Base-by-base conservation (phyloP, 2,888 invertebrate genomes). In the Chironomus riparius region DNA sequence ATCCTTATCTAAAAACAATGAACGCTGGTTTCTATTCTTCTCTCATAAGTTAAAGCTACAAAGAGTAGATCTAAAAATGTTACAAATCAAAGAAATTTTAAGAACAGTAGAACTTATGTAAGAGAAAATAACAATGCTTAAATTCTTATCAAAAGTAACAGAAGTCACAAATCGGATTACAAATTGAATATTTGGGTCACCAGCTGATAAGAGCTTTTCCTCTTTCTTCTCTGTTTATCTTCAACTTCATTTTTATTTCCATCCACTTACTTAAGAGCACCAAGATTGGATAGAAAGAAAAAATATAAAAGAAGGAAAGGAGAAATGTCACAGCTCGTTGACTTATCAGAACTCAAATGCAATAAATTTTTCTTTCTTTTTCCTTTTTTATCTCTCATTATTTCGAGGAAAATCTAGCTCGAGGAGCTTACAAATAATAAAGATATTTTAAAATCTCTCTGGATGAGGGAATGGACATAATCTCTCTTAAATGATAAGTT, bases 111-210 rank as follows among this genome's bases (percentile, higher is more conserved):
- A 4, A 28, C 28, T 28, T 28, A 28, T 28, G 28, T 28, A 28
- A 5, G 28, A 28, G 28, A 3, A 50, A 50, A 50, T 50, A 50
- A 24, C 65, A 65, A 65, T 24, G 65, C 13, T 65, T 12, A 21
- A 24, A 22, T 65, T 12, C 15, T 15, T 15, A 56, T 56, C 56
- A 56, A 15, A n/a, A 56, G 62, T 7, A 13, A 24, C 65, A 65
- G 65, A 65, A 65, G 24, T 65, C 65, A 65, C 65, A 65, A 65
- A 65, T 65, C 65, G 65, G 65, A 65, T 65, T 65, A 65, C 65
- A 65, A 65, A 65, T 65, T 65, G 65, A 65, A 65, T 65, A 65
- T 65, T 65, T 65, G n/a, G 65, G 65, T 65, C 65, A 65, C 10
- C 65, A 65, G 65, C 65, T 24, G 65, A 65, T 65, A 65, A 65